Evolutionary conservation across 1,140 invertebrate species (phyloP), one percentile per base, ranked within the genome.

Genomic region (Nylanderia fulva): DNA sequence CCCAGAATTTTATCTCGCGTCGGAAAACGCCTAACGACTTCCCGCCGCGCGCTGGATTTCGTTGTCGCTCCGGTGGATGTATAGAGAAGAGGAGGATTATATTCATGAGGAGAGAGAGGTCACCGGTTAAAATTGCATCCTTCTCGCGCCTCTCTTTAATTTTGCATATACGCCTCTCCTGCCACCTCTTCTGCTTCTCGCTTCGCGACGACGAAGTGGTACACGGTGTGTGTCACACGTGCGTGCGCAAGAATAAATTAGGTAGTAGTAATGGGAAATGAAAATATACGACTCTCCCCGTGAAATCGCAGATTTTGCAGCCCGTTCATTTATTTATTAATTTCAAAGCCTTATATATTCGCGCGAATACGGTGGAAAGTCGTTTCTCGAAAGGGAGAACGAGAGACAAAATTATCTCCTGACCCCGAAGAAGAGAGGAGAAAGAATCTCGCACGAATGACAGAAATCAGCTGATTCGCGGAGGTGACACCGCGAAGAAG

Each of bases 1-100:
- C 92, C 92, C 91, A 89, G 93, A 94, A 94, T 94, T 94, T 94
- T 94, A 94, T 94, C 93, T 94, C 93, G 90, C 92, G 91, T 93
- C 90, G 88, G 90, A 92, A 93, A 94, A 92, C 90, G 90, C 93
- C 92, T 93, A 93, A 93, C 92, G 91, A 93, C 92, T 92, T 92
- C 89, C 90, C 92, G 91, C 91, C 87, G 86, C 52, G 42, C 85
- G 85, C 86, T 90, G 90, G 87, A 91, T 92, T 92, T 89, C 86
- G 90, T 85, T 72, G 61, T 85, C 76, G 66, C 85, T n/a, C n/a
- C 66, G 61, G 69, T 71, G 82, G 85, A 88, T 80, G n/a, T n/a
- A n/a, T n/a, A n/a, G n/a, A 60, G 72, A 72, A 61, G 84, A 64
- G 42, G 68, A 82, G 52, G 42, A 64, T 48, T 48, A 48, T 80